Base-by-base conservation (phyloP, 2,113 vertebrate species). In the Melospiza melodia region DNA sequence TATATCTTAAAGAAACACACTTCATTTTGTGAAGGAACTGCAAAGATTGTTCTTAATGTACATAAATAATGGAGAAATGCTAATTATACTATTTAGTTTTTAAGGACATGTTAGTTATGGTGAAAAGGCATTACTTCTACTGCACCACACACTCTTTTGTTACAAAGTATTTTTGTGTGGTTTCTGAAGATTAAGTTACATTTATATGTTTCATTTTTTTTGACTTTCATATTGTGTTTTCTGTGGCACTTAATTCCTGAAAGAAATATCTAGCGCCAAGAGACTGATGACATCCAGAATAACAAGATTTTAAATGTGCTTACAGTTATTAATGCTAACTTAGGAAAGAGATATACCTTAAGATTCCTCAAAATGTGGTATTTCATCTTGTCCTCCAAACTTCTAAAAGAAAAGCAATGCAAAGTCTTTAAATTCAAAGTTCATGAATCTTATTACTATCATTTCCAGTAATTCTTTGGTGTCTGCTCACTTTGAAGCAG, bases 1-100 rank as follows among this genome's bases (percentile, higher is more conserved):
- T 94, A 30, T 95, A 94, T 90, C 92, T 96, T 83, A 30, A 80
- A 84, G 80, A 95, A 96, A 85, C 88, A 92, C 46, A 89, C 86
- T 95, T 94, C 13, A 12, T 57, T 96, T 98, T 95, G 67, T 96
- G 68, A 80, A n/a, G 51, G 41, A 95, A 91, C 89, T 74, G 71
- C 71, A 94, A 75, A 94, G 91, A 66, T 92, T 93, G 63, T 48
- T 62, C 72, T 75, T 88, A 80, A 87, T 93, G 84, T 67, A 81
- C 18, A 68, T 85, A 96, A 97, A 92, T 92, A 96, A 88, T 90
- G 69, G 57, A 71, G 62, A 81, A 94, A 85, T 93, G 77, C 51
- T 97, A 86, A 95, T 97, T 95, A 84, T 87, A 52, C 72, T 80
- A 19, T 78, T 96, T 92, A 75, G 41, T 69, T 90, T 77, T 78